These are phyloP conservation scores for Lordiphosa mommai DNA, from an alignment of 1,140 invertebrate species.

Conservation along the genomic window DNA sequence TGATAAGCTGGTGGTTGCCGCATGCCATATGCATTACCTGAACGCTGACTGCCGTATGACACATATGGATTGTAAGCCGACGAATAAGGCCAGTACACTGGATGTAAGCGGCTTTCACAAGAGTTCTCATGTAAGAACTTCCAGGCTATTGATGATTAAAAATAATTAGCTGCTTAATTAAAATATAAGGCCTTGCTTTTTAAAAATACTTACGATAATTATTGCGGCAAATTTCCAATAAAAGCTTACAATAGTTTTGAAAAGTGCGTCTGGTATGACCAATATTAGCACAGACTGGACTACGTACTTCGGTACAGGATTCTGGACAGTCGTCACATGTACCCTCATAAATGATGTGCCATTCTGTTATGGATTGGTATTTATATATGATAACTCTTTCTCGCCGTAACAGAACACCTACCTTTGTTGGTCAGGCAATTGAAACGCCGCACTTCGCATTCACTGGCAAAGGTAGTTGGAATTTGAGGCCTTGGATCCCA, in stretches of 20 bases:
- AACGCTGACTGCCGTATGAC: background rate
- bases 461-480: conserved; percentile 36
- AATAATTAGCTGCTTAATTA: background rate
- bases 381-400: too few species aligned
- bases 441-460: conserved; percentile 37
- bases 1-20: background rate
- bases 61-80: background rate
- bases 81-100: background rate
- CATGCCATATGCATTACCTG: background rate
- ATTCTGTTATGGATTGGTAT: conserved; percentile 12
- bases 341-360: conserved; percentile 36
- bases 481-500: background rate
- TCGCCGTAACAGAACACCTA: too few species aligned
- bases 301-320: background rate
- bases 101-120: background rate
- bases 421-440: conserved; percentile 19
- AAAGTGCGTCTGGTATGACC: background rate
- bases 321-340: conserved; percentile 17
- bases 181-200: too few species aligned
- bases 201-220: background rate
- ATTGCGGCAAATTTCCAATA: background rate
- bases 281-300: background rate
- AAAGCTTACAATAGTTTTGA: background rate
- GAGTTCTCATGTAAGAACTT: background rate
- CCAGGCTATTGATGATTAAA: background rate